These are phyloP conservation scores for fruit fly (Drosophila melanogaster) DNA, from an alignment of 1,140 invertebrate genomes.

Conservation along the genomic window Release_6_plus_ISO1_MT NT_033779.5:22010501-22011000, in stretches of 20 bases:
- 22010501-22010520: too few relatives aligned
- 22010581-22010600: constrained; percentile 32
- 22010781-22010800: constrained; percentile 47
- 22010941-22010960: too few relatives aligned
- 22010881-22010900: constrained; percentile 44
- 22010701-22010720: constrained; percentile 56
- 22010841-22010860: constrained; percentile 79
- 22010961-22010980: too few relatives aligned
- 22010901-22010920: neutral
- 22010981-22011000: too few relatives aligned
- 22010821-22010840: constrained; percentile 71
- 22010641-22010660: constrained; percentile 38
- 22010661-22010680: constrained; percentile 25
- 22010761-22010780: constrained; percentile 65
- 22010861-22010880: constrained; percentile 75
- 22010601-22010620: constrained; percentile 14
- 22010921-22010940: neutral
- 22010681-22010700: constrained; percentile 54
- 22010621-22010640: constrained; percentile 5
- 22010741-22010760: constrained; percentile 77
- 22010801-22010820: constrained; percentile 34
- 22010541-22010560: constrained; percentile 4
- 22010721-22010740: constrained; percentile 59
- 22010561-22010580: constrained; percentile 13
- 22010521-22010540: neutral